Conservation (phyloP, 2,113 vertebrate genomes). For the Oxygymnocypris stewartii region DNA sequence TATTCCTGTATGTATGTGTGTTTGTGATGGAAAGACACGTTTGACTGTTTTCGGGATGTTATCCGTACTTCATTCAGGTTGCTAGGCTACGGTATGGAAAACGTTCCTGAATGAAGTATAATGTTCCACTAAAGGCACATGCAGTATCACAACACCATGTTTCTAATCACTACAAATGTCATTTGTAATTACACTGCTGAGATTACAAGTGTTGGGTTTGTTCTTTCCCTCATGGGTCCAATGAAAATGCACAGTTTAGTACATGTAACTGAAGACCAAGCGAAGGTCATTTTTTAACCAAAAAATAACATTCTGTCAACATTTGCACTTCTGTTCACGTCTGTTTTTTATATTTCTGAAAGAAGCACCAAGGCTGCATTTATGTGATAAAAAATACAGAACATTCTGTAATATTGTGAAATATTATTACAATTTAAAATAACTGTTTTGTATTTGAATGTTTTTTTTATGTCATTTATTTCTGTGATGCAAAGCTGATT, state of each 20-base stretch:
- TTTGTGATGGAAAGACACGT: constrained; percentile 22
- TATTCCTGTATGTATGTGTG: constrained; percentile 6
- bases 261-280: neutral
- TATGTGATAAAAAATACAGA: neutral
- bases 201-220: neutral
- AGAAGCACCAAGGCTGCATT: neutral
- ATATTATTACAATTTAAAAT: neutral
- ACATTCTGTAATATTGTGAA: neutral
- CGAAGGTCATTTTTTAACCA: neutral
- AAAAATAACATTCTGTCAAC: neutral
- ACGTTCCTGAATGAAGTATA: constrained; percentile 34
- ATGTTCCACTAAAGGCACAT: constrained; percentile 10
- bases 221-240: neutral
- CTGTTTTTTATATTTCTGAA: neutral
- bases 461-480: neutral
- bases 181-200: neutral
- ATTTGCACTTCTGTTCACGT: neutral
- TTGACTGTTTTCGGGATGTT: neutral
- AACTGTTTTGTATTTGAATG: neutral
- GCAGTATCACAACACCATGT: neutral
- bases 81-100: constrained; percentile 45
- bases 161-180: constrained; percentile 5
- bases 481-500: neutral
- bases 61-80: constrained; percentile 46
- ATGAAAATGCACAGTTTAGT: neutral